Conservation (phyloP, 2,797 vertebrate genomes). For the Manis pentadactyla region DNA sequence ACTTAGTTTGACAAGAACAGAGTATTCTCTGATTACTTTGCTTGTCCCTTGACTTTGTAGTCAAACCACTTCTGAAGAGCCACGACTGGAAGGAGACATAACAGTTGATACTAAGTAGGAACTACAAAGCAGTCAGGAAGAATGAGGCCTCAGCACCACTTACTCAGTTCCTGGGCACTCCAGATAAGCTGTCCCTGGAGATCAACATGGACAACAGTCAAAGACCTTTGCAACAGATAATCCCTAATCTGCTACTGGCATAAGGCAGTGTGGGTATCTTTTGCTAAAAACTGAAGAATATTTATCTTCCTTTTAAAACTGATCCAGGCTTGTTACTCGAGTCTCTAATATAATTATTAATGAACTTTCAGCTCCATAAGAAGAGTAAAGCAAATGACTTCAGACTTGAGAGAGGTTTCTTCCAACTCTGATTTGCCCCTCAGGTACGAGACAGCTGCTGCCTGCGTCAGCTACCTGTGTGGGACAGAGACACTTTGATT, state of each 20-base stretch:
- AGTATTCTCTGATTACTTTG: neutral
- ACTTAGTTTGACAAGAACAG: neutral
- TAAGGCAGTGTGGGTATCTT: neutral
- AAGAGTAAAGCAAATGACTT: neutral
- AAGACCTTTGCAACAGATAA: neutral
- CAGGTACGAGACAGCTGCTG: neutral
- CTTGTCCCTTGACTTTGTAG: neutral
- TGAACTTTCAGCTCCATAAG: neutral
- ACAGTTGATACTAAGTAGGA: neutral
- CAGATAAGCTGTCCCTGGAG: neutral
- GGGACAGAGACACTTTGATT: neutral
- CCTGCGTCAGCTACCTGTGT: neutral
- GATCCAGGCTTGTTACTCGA: neutral
- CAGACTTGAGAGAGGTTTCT: neutral
- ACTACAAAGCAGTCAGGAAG: neutral
- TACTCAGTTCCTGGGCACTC: neutral
- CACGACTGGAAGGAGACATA: neutral
- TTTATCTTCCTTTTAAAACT: neutral
- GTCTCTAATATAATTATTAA: neutral
- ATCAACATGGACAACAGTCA: neutral
- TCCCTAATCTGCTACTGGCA: neutral
- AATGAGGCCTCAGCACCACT: neutral
- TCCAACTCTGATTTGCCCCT: neutral
- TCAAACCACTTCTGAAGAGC: neutral
- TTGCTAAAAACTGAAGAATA: slow-evolving; percentile 40